phyloP scores from a whole-genome alignment of 2,888 invertebrate species.

The Rugalucina vietnamica region DNA sequence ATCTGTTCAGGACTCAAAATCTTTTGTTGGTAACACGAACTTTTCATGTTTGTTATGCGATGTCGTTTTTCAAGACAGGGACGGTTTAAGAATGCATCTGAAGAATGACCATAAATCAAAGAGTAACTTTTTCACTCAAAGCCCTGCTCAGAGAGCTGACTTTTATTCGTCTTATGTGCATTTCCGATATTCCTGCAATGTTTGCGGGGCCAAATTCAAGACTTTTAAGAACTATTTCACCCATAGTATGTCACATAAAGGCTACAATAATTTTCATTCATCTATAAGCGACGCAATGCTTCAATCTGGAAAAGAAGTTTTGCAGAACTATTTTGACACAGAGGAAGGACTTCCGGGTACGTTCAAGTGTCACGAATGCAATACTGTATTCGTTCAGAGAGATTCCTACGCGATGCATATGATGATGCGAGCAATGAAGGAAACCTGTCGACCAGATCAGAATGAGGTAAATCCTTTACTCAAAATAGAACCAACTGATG shows the following conservation, averaged over 20 bases:
- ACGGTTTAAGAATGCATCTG: conserved; percentile 61
- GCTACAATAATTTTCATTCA: conserved; percentile 17
- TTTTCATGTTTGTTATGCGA: conserved; percentile 68
- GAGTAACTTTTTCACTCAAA: conserved; percentile 12
- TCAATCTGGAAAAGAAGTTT: conserved; percentile 46
- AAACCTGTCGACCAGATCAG: conserved; percentile 66
- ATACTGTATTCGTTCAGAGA: conserved; percentile 80
- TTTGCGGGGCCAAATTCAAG: conserved; percentile 67
- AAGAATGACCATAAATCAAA: conserved; percentile 51
- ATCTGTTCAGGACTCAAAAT: neutral
- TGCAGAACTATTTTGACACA: conserved; percentile 53
- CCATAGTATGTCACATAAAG: conserved; percentile 57
- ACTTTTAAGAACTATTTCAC: conserved; percentile 51
- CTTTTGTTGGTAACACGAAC: conserved; percentile 37
- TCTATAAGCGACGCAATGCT: conserved; percentile 39
- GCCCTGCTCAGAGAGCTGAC: conserved; percentile 7
- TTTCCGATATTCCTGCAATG: conserved; percentile 58
- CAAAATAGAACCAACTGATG: neutral
- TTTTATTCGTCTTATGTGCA: conserved; percentile 46
- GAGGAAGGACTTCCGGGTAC: conserved; percentile 51
- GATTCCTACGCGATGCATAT: conserved; percentile 84
- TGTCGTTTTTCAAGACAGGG: conserved; percentile 54
- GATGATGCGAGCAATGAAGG: conserved; percentile 82
- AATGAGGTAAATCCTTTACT: neutral
- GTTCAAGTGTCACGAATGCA: conserved; percentile 82